phyloP scores from a whole-genome alignment of 2,888 invertebrate genomes.

The Acleris laterana region DNA sequence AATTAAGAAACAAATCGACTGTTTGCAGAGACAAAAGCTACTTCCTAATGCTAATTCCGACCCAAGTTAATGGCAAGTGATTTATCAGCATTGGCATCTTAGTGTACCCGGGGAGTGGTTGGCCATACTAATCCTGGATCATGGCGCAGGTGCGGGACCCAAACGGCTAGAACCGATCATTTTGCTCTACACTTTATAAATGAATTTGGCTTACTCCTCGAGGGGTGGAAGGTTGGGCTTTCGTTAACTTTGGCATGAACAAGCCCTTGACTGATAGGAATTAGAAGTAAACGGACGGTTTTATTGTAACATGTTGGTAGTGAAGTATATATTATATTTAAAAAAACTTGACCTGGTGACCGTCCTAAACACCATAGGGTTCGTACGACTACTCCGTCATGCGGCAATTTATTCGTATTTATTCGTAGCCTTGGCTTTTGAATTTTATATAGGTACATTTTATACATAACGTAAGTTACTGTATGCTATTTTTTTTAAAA shows the following conservation, averaged over 20 bases:
- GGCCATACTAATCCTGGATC: slow-evolving; percentile 61
- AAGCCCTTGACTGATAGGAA: slow-evolving; percentile 28
- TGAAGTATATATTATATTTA: neutral
- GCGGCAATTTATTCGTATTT: too few species aligned
- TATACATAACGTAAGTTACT: too few species aligned
- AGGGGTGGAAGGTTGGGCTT: slow-evolving; percentile 42
- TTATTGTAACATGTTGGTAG: neutral
- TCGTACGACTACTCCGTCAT: too few species aligned
- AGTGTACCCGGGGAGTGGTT: slow-evolving; percentile 57
- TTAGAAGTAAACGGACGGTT: slow-evolving; percentile 12
- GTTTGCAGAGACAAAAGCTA: slow-evolving; percentile 30
- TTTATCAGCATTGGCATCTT: slow-evolving; percentile 69
- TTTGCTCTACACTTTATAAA: slow-evolving; percentile 54
- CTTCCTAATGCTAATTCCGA: slow-evolving; percentile 52
- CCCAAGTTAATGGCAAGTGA: slow-evolving; percentile 62
- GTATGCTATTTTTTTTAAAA: too few species aligned
- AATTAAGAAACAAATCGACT: slow-evolving; percentile 37
- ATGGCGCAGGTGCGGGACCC: slow-evolving; percentile 62
- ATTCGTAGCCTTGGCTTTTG: too few species aligned
- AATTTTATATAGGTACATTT: too few species aligned
- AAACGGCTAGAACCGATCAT: slow-evolving; percentile 60
- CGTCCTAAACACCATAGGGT: too few species aligned
- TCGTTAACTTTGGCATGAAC: slow-evolving; percentile 46
- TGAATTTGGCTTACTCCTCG: slow-evolving; percentile 46
- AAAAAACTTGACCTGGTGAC: too few species aligned